These are phyloP conservation scores for Drosophila algonquin DNA, from an alignment of 2,888 invertebrate species.

Conservation along the genomic window DNA sequence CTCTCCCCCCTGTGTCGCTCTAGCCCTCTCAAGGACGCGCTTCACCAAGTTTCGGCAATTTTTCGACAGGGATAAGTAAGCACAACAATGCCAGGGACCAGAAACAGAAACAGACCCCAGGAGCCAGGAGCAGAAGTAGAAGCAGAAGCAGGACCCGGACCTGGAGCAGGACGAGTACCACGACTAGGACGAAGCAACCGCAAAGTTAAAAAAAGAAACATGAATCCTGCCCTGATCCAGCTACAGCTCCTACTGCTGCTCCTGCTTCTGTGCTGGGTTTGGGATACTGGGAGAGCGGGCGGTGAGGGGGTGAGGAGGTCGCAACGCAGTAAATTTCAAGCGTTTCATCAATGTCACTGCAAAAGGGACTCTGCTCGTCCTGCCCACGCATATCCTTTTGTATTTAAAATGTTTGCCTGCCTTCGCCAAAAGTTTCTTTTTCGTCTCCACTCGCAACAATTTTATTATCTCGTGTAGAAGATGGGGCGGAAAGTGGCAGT, in stretches of 20 bases:
- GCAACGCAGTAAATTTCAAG: slow-evolving; percentile 70
- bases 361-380: slow-evolving; percentile 50
- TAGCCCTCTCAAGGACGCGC: slow-evolving; percentile 53
- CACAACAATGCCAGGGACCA: slow-evolving; percentile 58
- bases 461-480: slow-evolving; percentile 67
- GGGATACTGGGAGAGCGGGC: not conserved
- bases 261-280: slow-evolving; percentile 19
- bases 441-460: slow-evolving; percentile 63
- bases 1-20: not conserved
- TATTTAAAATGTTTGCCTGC: slow-evolving; percentile 76
- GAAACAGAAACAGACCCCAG: slow-evolving; percentile 20
- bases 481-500: slow-evolving; percentile 9
- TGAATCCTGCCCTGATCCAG: slow-evolving; percentile 8
- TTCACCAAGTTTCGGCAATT: slow-evolving; percentile 66
- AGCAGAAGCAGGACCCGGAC: not conserved
- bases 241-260: slow-evolving; percentile 17
- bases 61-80: slow-evolving; percentile 76
- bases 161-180: not conserved
- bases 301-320: slow-evolving; percentile 20
- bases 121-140: slow-evolving; percentile 17
- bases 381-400: slow-evolving; percentile 80
- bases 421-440: slow-evolving; percentile 47
- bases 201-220: slow-evolving; percentile 49
- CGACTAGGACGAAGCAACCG: slow-evolving; percentile 45
- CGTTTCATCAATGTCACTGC: slow-evolving; percentile 78